These are phyloP conservation scores for Drosophila borealis DNA, from an alignment of 2,888 invertebrate species.

Conservation along the genomic window DNA sequence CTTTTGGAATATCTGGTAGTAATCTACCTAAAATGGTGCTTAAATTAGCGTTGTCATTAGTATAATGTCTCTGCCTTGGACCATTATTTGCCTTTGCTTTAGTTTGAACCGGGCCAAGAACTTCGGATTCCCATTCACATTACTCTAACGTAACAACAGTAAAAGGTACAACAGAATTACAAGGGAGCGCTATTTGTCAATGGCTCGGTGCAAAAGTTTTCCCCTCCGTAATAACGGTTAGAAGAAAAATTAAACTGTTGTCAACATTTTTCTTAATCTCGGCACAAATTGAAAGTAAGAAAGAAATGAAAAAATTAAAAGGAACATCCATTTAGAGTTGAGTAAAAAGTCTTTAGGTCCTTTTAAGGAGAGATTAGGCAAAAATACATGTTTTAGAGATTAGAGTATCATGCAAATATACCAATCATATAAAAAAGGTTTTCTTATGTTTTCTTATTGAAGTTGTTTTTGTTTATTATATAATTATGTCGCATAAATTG, in stretches of 20 bases:
- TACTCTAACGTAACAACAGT: constrained; percentile 14
- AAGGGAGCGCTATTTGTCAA: constrained; percentile 33
- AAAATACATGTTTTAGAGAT: constrained; percentile 7
- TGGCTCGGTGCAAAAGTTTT: constrained; percentile 53
- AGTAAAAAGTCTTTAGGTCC: too few relatives aligned
- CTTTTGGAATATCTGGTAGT: constrained; percentile 40
- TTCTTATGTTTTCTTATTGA: constrained; percentile 25
- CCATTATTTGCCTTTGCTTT: constrained; percentile 18
- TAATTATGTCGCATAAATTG: constrained; percentile 83
- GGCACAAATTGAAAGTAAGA: not conserved
- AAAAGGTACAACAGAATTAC: constrained; percentile 9
- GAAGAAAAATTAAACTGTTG: constrained; percentile 59
- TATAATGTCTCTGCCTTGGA: constrained; percentile 24
- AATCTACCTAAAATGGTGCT: constrained; percentile 51
- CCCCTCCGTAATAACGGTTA: constrained; percentile 20
- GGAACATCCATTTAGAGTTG: not conserved
- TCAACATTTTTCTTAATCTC: constrained; percentile 66
- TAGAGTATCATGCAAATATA: constrained; percentile 1
- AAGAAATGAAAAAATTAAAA: not conserved
- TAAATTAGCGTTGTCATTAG: constrained; percentile 75
- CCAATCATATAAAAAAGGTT: not conserved
- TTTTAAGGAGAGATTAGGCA: not conserved
- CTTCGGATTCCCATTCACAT: constrained; percentile 13
- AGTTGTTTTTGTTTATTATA: constrained; percentile 55
- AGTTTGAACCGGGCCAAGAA: constrained; percentile 24